phyloP scores from a whole-genome alignment of 2,888 invertebrate genomes.

The Stenichneumon culpator region DNA sequence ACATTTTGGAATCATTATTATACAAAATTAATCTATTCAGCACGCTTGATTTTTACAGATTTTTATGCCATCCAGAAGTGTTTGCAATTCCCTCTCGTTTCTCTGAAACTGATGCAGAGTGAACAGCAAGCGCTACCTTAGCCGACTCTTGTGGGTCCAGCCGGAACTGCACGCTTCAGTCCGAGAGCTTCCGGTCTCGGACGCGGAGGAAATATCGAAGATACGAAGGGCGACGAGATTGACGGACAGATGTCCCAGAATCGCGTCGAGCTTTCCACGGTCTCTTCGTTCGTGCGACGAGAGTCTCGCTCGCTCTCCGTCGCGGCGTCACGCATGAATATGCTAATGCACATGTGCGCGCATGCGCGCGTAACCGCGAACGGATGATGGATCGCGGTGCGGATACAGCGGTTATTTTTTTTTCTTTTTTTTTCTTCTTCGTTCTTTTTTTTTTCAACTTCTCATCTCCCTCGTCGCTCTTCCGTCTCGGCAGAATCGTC shows the following conservation, averaged over 20 bases:
- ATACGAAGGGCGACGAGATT: constrained; percentile 35
- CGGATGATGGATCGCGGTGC: constrained; percentile 46
- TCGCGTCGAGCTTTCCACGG: constrained; percentile 34
- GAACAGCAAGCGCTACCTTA: too few species aligned
- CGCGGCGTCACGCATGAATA: constrained; percentile 76
- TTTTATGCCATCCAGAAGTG: too few species aligned
- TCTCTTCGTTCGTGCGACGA: not conserved
- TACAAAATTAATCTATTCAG: too few species aligned
- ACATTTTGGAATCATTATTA: too few species aligned
- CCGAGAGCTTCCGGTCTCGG: not conserved
- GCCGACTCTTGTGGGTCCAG: too few species aligned
- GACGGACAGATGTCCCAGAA: constrained; percentile 73
- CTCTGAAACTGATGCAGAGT: too few species aligned
- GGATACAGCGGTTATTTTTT: constrained; percentile 35
- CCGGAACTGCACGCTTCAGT: too few species aligned
- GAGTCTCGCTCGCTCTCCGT: constrained; percentile 13
- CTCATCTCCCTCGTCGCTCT: constrained; percentile 40
- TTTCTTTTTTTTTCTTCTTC: constrained; percentile 13
- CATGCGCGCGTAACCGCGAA: constrained; percentile 31
- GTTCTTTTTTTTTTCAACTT: constrained; percentile 7
- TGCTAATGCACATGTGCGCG: constrained; percentile 71
- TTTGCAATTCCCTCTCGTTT: too few species aligned
- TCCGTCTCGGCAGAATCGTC: constrained; percentile 16
- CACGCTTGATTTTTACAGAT: too few species aligned
- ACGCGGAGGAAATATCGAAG: not conserved